Percentiles rank a stretch among this genome's conserved stretches.
Evolutionary conservation across 2,113 vertebrate species (phyloP).

Genomic region (Austrofundulus limnaeus): DNA sequence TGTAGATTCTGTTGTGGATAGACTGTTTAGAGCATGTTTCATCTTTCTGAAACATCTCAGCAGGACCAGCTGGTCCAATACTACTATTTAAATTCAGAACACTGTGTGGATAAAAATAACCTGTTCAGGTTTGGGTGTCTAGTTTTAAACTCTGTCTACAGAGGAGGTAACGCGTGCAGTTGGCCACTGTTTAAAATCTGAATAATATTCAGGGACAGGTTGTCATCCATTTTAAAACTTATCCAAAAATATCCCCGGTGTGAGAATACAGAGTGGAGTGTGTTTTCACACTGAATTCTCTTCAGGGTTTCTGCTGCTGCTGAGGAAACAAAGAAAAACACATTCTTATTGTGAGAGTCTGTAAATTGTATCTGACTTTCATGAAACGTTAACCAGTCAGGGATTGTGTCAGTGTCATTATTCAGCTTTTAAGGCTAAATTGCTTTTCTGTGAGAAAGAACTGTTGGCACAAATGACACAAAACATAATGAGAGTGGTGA

Average conservation of each 20-base stretch:
- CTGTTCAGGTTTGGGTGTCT: background rate
- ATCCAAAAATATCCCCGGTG: constrained; percentile 11
- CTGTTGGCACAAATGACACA: too few species aligned
- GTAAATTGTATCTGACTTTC: background rate
- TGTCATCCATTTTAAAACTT: constrained; percentile 23
- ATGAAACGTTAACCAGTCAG: background rate
- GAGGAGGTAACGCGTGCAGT: background rate
- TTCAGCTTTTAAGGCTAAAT: background rate
- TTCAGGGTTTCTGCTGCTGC: background rate
- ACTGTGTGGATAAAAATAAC: background rate
- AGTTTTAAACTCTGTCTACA: background rate
- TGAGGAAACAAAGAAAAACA: background rate
- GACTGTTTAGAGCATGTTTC: too few species aligned
- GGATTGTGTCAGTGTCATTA: background rate
- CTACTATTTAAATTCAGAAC: too few species aligned
- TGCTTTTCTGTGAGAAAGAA: too few species aligned
- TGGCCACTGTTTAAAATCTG: background rate
- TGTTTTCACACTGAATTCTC: constrained; percentile 1
- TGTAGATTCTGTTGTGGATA: too few species aligned
- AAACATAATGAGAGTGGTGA: too few species aligned
- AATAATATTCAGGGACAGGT: constrained; percentile 6
- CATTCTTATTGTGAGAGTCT: background rate
- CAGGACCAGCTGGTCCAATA: too few species aligned
- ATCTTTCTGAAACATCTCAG: too few species aligned
- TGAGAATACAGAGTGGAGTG: constrained; percentile 4